Conservation (phyloP, 1,140 invertebrate genomes). For the Limonius californicus region DNA sequence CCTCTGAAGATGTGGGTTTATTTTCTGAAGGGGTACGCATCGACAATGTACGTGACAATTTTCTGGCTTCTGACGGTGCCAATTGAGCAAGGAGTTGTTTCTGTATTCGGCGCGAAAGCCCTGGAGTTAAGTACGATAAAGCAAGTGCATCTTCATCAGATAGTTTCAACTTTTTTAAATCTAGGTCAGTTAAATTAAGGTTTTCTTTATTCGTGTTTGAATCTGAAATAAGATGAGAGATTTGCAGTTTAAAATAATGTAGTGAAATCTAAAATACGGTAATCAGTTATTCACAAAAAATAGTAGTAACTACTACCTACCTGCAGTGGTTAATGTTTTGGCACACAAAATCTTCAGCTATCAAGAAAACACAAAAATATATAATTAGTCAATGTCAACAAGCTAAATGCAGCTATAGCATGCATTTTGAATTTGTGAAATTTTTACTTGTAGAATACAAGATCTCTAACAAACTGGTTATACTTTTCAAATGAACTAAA, state of each 20-base stretch:
- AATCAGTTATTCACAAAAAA: neutral
- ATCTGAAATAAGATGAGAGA: constrained; percentile 8
- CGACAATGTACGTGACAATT: constrained; percentile 59
- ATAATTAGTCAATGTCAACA: constrained; percentile 34
- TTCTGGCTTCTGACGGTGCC: constrained; percentile 57
- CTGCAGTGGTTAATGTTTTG: constrained; percentile 30
- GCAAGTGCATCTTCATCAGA: constrained; percentile 62
- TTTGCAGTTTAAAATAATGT: no score
- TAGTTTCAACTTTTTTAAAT: constrained; percentile 60
- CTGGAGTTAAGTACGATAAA: constrained; percentile 61
- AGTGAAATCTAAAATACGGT: no score
- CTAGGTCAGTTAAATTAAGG: constrained; percentile 60
- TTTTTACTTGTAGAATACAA: no score
- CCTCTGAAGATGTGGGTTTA: neutral
- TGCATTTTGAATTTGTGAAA: no score
- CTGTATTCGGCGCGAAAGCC: constrained; percentile 59
- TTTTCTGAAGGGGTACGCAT: constrained; percentile 42
- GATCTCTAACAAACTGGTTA: no score
- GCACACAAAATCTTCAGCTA: constrained; percentile 45
- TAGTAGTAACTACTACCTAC: neutral
- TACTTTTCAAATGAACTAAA: no score
- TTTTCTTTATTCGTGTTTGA: constrained; percentile 44
- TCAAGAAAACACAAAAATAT: constrained; percentile 36
- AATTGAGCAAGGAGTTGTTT: constrained; percentile 60
- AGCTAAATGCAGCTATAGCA: neutral